Conservation (phyloP, 2,888 invertebrate species). For the Synergus japonicus region DNA sequence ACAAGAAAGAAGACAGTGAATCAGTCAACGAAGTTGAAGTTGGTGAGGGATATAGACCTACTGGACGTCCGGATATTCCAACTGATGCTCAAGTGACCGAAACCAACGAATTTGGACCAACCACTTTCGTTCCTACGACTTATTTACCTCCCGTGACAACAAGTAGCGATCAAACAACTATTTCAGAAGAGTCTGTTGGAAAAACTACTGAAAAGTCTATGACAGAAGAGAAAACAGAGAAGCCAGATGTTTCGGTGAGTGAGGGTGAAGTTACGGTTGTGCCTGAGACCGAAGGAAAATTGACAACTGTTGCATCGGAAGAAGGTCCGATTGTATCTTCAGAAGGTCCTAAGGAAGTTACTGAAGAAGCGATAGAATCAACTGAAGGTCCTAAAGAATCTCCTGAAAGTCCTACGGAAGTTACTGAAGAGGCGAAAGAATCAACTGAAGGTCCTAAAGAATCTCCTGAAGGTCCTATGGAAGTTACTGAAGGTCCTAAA, state of each 20-base stretch:
- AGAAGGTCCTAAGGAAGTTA: slow-evolving; percentile 43
- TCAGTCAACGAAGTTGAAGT: slow-evolving; percentile 60
- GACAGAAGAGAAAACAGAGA: neutral
- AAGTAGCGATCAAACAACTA: slow-evolving; percentile 47
- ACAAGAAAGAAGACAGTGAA: slow-evolving; percentile 70
- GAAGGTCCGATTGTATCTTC: slow-evolving; percentile 45
- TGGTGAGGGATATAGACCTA: slow-evolving; percentile 60
- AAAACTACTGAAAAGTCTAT: slow-evolving; percentile 32
- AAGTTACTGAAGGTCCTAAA: neutral
- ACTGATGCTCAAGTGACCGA: slow-evolving; percentile 62
- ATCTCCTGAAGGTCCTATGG: neutral
- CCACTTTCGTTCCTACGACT: slow-evolving; percentile 56
- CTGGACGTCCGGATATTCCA: slow-evolving; percentile 57
- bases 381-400: neutral
- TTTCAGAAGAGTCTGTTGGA: slow-evolving; percentile 39
- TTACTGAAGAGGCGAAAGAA: neutral
- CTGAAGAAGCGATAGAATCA: neutral
- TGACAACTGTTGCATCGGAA: slow-evolving; percentile 44
- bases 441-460: slow-evolving; percentile 12
- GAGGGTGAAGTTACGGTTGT: neutral
- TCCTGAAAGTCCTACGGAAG: neutral
- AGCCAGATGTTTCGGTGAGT: neutral
- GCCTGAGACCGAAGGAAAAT: slow-evolving; percentile 28
- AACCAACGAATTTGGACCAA: slow-evolving; percentile 51
- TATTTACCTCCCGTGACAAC: slow-evolving; percentile 57